Evolutionary conservation across 2,113 vertebrate species (phyloP).

Genomic region (Chlorodrepanis virens): DNA sequence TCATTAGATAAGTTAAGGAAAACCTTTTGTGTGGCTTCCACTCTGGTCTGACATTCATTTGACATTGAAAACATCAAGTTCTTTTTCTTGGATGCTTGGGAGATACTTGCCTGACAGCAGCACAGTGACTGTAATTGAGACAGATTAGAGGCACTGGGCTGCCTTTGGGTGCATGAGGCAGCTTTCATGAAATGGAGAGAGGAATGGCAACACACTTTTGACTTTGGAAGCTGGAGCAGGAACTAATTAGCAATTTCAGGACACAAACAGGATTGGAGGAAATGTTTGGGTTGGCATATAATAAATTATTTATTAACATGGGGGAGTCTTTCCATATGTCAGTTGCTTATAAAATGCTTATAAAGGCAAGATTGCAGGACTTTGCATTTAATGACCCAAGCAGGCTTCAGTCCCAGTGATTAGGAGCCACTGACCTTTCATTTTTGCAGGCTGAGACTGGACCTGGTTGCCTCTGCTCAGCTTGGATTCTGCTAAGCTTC

Average conservation of each 20-base stretch:
- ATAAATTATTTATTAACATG: constrained; percentile 32
- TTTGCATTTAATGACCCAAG: background rate
- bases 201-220: constrained; percentile 43
- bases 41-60: background rate
- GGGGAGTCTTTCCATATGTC: constrained; percentile 12
- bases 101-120: constrained; percentile 28
- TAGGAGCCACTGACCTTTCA: background rate
- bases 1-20: background rate
- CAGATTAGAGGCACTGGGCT: constrained; percentile 42
- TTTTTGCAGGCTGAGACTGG: background rate
- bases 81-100: background rate
- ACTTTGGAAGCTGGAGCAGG: constrained; percentile 48
- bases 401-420: background rate
- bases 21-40: background rate
- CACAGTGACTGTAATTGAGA: constrained; percentile 26
- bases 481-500: background rate
- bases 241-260: constrained; percentile 61
- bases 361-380: background rate
- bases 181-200: constrained; percentile 11
- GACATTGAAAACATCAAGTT: constrained; percentile 25
- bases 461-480: background rate
- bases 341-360: background rate
- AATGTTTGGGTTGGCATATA: background rate
- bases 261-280: constrained; percentile 42
- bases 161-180: constrained; percentile 31